Base-by-base conservation (phyloP, 1,140 invertebrate species). In the Caerostris extrusa region DNA sequence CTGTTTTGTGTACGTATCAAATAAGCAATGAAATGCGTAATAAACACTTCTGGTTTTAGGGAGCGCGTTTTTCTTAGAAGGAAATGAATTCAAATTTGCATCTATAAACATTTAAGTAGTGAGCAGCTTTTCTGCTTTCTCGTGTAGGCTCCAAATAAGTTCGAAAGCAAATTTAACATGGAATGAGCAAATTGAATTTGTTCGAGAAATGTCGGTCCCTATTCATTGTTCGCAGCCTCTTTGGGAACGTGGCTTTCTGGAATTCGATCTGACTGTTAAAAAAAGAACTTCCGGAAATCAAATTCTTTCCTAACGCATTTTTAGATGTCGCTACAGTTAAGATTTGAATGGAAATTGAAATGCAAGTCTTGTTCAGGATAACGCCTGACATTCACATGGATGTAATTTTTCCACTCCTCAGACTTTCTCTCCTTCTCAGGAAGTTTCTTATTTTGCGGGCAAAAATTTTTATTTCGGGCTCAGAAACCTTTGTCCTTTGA, bases 201-300 rank as follows among this genome's bases (percentile, higher is more conserved):
- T 10, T 53, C 14, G 14, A 88, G 60, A 88, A 88, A 88, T 67
- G 60, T 53, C 61, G 34, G 64, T 64, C 34, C 3, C 57, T 67
- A 53, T 88, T 61, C 86, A 64, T 88, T 67, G 86, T 53, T 53
- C 55, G 34, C 86, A 19, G 8, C 6, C 19, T 2, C 64, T 88
- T 88, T 64, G 86, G 12, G 86, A 88, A 67, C 64, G 58, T 61
- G 86, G 61, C 60, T 88, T 88, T 19, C 60, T 3, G 12, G 86
- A 88, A 88, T 64, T 88, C 58, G 58, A 88, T 88, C 86, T 14
- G 14, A 55, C 86, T 53, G 50, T 12, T n/a, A 88, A 64, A 64
- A 88, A 88, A 88, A n/a, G 56, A 61, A 88, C 57, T 88, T 83
- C 19, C 85, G n/a, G n/a, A 88, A 88, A 88, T 88, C 86, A 88